phyloP scores from a whole-genome alignment of 2,888 invertebrate genomes.

The Phorcus lineatus region DNA sequence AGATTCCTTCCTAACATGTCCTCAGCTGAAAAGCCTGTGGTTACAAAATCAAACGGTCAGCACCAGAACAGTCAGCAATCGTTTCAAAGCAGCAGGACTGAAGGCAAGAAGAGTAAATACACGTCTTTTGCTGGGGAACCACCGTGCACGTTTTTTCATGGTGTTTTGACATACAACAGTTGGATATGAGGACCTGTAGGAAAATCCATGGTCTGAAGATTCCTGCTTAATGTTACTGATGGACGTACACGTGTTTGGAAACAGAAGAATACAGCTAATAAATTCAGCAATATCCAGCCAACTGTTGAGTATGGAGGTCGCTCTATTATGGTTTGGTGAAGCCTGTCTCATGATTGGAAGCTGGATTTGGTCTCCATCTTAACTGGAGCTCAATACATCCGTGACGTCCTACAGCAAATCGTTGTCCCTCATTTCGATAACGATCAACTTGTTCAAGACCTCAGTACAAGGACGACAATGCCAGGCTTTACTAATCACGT shows the following conservation, averaged over 20 bases:
- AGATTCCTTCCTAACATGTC: too few species aligned
- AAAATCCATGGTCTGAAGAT: too few species aligned
- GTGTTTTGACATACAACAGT: too few species aligned
- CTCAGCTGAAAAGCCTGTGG: background rate
- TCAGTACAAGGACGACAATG: background rate
- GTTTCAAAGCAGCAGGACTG: background rate
- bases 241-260: background rate
- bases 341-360: background rate
- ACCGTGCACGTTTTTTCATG: background rate
- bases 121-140: background rate
- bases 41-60: background rate
- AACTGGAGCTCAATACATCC: background rate
- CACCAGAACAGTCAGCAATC: too few species aligned
- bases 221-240: background rate
- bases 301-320: background rate
- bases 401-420: too few species aligned
- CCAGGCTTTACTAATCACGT: background rate
- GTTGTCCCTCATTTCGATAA: constrained; percentile 2
- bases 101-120: background rate
- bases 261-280: background rate
- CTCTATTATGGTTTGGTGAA: background rate
- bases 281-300: background rate
- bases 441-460: background rate
- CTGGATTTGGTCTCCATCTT: background rate
- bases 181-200: too few species aligned